A percentile compares a stretch with the other conserved stretches of the same genome.
Evolutionary conservation across 2,797 vertebrate species (phyloP).

Genomic region (Scarus forsteni): DNA sequence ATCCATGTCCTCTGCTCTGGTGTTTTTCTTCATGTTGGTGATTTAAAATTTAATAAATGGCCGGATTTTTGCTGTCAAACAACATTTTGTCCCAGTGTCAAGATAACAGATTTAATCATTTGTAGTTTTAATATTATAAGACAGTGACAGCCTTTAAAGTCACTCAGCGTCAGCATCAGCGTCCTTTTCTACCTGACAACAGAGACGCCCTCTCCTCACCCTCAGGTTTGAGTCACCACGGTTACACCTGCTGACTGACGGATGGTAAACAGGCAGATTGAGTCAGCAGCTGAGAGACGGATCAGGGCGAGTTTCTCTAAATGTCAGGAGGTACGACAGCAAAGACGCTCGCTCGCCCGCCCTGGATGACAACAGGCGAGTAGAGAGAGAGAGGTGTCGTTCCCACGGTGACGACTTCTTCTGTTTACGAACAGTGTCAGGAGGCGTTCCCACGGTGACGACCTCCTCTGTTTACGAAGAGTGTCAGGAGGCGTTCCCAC

Average conservation of each 20-base stretch:
- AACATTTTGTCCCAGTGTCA: too few relatives aligned
- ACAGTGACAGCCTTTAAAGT: too few relatives aligned
- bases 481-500: constrained; percentile 17
- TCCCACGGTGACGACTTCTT: constrained; percentile 18
- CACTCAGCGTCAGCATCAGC: too few relatives aligned
- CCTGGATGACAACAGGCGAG: too few relatives aligned
- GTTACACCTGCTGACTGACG: constrained; percentile 71
- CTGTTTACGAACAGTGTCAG: not conserved
- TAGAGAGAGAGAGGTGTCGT: constrained; percentile 8
- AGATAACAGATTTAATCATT: too few relatives aligned
- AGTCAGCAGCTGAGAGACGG: constrained; percentile 16
- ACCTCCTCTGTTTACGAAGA: too few relatives aligned
- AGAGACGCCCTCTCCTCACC: constrained; percentile 17
- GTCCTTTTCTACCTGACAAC: constrained; percentile 19
- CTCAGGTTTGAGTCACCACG: constrained; percentile 61
- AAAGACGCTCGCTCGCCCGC: constrained; percentile 25
- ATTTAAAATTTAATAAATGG: too few relatives aligned
- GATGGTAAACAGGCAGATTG: constrained; percentile 60
- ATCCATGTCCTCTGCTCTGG: too few relatives aligned
- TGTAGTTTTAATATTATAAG: too few relatives aligned
- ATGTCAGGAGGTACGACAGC: constrained; percentile 38
- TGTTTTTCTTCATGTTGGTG: too few relatives aligned
- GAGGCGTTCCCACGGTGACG: too few relatives aligned
- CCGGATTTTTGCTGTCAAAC: too few relatives aligned
- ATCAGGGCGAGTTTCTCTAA: constrained; percentile 20